Conservation (phyloP, 2,113 vertebrate species). For the Dendrocopos noguchii region DNA sequence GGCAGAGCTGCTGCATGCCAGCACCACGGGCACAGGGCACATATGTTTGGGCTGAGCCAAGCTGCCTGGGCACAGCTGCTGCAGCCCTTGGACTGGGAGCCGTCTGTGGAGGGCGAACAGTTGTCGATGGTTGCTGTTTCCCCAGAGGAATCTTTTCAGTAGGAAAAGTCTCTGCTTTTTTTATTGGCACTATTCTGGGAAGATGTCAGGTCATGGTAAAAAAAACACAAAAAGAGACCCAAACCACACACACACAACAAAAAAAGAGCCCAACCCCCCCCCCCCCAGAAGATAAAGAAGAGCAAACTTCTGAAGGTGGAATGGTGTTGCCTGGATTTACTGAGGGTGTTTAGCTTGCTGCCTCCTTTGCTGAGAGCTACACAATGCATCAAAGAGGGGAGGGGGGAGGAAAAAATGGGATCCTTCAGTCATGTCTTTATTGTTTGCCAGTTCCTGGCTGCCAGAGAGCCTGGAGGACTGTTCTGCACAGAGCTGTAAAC, state of each 20-base stretch:
- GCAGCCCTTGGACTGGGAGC: not conserved
- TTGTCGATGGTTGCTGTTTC: not conserved
- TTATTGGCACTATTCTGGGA: not conserved
- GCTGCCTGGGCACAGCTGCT: not conserved
- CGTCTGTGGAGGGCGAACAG: not conserved
- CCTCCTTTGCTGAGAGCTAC: not conserved
- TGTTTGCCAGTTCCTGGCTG: slow-evolving; percentile 13
- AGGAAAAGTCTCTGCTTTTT: not conserved
- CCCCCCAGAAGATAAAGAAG: not conserved
- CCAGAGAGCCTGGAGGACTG: slow-evolving; percentile 15
- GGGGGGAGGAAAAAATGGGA: not conserved
- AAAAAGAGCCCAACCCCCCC: no score
- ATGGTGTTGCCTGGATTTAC: not conserved
- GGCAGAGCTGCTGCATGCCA: not conserved
- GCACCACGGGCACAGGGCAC: not conserved
- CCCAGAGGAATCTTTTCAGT: not conserved
- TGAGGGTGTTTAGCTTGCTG: not conserved
- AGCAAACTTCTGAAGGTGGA: not conserved
- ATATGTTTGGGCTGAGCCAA: not conserved
- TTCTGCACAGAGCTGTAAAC: slow-evolving; percentile 34
- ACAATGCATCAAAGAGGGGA: not conserved
- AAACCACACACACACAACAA: no score
- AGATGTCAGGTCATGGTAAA: not conserved
- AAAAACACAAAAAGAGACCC: not conserved
- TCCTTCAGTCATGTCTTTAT: not conserved